Base-by-base conservation (phyloP, 2,797 vertebrate genomes). In the Chelonia mydas region DNA sequence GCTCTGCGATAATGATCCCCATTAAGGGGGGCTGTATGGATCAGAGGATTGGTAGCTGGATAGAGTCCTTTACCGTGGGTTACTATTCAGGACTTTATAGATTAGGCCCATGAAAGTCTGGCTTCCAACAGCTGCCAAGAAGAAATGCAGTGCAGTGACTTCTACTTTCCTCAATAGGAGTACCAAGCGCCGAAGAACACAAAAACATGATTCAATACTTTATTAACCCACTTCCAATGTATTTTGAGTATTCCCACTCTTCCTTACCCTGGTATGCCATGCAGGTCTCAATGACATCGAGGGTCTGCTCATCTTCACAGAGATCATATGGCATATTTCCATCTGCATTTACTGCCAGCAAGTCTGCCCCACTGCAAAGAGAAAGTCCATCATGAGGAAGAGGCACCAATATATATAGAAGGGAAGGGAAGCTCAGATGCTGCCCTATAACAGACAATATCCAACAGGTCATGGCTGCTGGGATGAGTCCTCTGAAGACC, bases 291-390 rank as follows among this genome's bases (percentile, higher is more conserved):
- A 99, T 99, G 97, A 99, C 99, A 98, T 99, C 99, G 97, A 99
- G 98, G 23, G 99, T 99, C 23, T 99, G 99, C 95, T 99, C 99
- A 50, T 99, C 99, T 95, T 99, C 99, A 89, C 99, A 99, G 95
- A 99, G 99, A 97, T 99, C 99, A 23, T 99, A 99, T 0, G 99
- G 99, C 99, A 99, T 99, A 98, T 99, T 99, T 90, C 99, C 99
- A 76, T 99, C 99, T 0, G 99, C 99, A 97, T 99, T 99, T 74
- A 99, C 99, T 2, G 99, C 99, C 89, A 99, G 94, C 91, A 99
- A 96, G 97, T 99, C 99, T 19, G 99, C 99, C 57, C 99, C 99
- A 50, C 99, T 99, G 98, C 55, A 94, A 93, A 94, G 82, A 96
- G 33, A 97, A 81, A 77, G 37, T 49, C 8, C 23, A 53, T 21